Evolutionary conservation across 2,113 vertebrate genomes (phyloP), one percentile per base, ranked within the genome.

Genomic region (Turdus rufiventris): DNA sequence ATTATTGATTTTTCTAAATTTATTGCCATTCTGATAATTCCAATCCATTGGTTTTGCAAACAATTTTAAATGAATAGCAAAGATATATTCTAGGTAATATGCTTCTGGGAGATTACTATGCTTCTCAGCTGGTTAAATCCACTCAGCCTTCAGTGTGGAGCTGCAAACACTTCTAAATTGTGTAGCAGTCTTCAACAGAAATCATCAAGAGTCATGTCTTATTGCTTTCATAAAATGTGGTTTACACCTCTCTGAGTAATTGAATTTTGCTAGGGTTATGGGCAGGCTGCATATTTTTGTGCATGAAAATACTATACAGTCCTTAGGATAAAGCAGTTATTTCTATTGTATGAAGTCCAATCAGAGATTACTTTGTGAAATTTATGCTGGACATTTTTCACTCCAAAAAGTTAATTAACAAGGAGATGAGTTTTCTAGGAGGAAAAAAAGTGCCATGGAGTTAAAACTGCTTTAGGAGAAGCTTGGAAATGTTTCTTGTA

Each of bases 201-300:
- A 96, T 88, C 76, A 96, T 53, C 42, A 83, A 85, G 75, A 96
- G 75, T 93, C 93, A 94, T 91, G 67, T 91, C 82, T 96, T 93
- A 80, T 24, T 95, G 85, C 88, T 95, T 94, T 94, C 88, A 93
- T 96, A 94, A 96, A 96, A 93, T 61, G 72, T 86, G 34, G 85
- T 93, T 96, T 96, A 94, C 63, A 93, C 82, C 88, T 93, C 78
- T 91, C 91, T 90, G 89, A 88, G 88, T 91, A 97, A 96, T 91
- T 94, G 84, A 94, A 94, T 96, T 96, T 93, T 93, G 58, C 89
- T 50, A 74, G 54, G 65, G 45, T 93, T 96, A 91, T 85, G 54
- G 70, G 75, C 57, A 96, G 73, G 58, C 34, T 90, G 63, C 50
- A 28, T 86, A 91, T 93, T 85, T 79, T 71, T 90, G 68, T 68